These are phyloP conservation scores for Serrognathus titanus DNA, from an alignment of 2,888 invertebrate species.

Conservation along the genomic window DNA sequence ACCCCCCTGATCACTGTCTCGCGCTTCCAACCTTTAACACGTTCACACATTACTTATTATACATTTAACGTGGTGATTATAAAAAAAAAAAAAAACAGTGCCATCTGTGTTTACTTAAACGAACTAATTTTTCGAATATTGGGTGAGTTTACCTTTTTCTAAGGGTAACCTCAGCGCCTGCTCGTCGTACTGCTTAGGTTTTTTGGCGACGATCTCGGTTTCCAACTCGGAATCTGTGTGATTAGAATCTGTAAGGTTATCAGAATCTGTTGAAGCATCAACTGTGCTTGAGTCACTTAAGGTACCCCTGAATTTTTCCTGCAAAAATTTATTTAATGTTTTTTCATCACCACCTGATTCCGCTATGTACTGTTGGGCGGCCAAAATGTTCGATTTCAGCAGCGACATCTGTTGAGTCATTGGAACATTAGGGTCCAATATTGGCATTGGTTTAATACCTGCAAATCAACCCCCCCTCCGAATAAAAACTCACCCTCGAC, in stretches of 20 bases:
- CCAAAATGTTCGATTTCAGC: conserved; percentile 59
- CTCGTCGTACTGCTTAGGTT: conserved; percentile 55
- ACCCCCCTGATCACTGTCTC: conserved; percentile 86
- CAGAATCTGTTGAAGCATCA: conserved; percentile 58
- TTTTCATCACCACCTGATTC: conserved; percentile 48
- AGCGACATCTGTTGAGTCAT: conserved; percentile 58
- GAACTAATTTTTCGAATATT: background rate
- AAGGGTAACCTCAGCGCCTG: conserved; percentile 63
- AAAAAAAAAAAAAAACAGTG: background rate
- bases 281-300: conserved; percentile 55
- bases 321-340: conserved; percentile 51
- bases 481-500: background rate
- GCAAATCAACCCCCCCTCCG: conserved; percentile 1
- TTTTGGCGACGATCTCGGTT: conserved; percentile 43
- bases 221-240: conserved; percentile 58
- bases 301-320: conserved; percentile 58
- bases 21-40: conserved; percentile 78
- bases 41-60: background rate
- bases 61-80: too few species aligned
- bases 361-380: conserved; percentile 62
- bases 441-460: conserved; percentile 68
- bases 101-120: background rate
- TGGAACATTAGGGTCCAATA: conserved; percentile 54
- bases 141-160: conserved; percentile 49
- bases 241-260: conserved; percentile 58